A percentile compares a stretch with the other conserved stretches of the same genome.
Evolutionary conservation across 2,888 invertebrate genomes (phyloP).

Genomic region (Baronia brevicornis): DNA sequence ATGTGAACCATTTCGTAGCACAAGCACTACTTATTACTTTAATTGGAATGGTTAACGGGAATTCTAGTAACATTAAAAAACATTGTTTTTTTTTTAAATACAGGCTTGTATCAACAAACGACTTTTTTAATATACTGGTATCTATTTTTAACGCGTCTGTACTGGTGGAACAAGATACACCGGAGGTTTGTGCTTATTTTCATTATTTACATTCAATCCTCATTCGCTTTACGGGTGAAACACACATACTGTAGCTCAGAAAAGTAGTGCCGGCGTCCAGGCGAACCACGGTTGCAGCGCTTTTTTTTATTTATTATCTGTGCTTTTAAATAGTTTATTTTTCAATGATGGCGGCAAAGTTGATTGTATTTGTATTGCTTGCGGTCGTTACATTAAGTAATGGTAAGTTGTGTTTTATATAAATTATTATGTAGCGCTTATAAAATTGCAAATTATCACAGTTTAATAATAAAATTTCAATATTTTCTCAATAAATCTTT

Average conservation of each 20-base stretch:
- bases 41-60: too few species aligned
- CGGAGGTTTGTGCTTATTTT: constrained; percentile 40
- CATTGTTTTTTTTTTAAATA: too few species aligned
- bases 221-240: constrained; percentile 23
- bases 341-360: constrained; percentile 33
- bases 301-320: constrained; percentile 7
- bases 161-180: constrained; percentile 51
- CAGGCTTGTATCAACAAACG: too few species aligned
- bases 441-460: not conserved
- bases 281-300: constrained; percentile 4
- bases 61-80: too few species aligned
- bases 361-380: constrained; percentile 35
- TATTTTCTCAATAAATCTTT: not conserved
- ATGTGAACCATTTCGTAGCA: too few species aligned
- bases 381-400: constrained; percentile 32
- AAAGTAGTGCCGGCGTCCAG: constrained; percentile 5
- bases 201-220: constrained; percentile 35
- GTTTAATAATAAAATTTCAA: not conserved
- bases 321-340: constrained; percentile 2
- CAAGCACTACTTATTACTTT: too few species aligned
- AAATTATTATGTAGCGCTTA: constrained; percentile 12
- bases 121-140: too few species aligned
- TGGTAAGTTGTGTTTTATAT: constrained; percentile 31
- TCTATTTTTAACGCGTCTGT: constrained; percentile 33
- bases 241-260: constrained; percentile 8